Percentiles rank a stretch among this genome's conserved stretches.
Evolutionary conservation across 2,888 invertebrate species (phyloP).

Genomic region (Anticlea derivata): DNA sequence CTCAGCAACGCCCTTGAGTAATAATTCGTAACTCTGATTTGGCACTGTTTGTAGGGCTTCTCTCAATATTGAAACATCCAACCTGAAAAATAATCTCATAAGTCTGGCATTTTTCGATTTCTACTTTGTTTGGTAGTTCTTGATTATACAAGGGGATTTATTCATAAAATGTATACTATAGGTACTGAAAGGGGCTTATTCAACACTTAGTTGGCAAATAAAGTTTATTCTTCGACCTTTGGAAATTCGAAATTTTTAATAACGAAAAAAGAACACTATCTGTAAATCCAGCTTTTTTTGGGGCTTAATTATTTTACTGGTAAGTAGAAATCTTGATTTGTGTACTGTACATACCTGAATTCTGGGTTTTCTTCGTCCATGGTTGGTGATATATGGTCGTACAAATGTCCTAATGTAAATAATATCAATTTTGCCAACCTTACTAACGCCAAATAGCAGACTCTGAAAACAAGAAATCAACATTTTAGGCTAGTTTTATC

Average conservation of each 20-base stretch:
- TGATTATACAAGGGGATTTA: too few species aligned
- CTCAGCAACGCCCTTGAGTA: constrained; percentile 92
- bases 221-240: too few species aligned
- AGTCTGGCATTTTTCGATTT: neutral
- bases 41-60: constrained; percentile 94
- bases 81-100: constrained; percentile 49
- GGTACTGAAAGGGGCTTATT: too few species aligned
- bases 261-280: too few species aligned
- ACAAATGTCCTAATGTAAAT: constrained; percentile 92
- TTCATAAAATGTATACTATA: too few species aligned
- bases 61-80: constrained; percentile 87
- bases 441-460: constrained; percentile 94
- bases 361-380: constrained; percentile 71
- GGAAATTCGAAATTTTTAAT: too few species aligned
- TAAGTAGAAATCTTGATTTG: too few species aligned
- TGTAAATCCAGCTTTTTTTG: too few species aligned
- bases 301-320: too few species aligned
- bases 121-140: neutral
- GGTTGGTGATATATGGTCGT: constrained; percentile 85
- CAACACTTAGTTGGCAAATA: too few species aligned
- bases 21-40: constrained; percentile 92
- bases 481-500: too few species aligned
- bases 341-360: constrained; percentile 68
- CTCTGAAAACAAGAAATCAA: constrained; percentile 74
- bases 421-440: constrained; percentile 95